Percentiles rank a stretch among this genome's conserved stretches.
Conservation (phyloP, 2,113 vertebrate genomes). For the Uropsilus gracilis region DNA sequence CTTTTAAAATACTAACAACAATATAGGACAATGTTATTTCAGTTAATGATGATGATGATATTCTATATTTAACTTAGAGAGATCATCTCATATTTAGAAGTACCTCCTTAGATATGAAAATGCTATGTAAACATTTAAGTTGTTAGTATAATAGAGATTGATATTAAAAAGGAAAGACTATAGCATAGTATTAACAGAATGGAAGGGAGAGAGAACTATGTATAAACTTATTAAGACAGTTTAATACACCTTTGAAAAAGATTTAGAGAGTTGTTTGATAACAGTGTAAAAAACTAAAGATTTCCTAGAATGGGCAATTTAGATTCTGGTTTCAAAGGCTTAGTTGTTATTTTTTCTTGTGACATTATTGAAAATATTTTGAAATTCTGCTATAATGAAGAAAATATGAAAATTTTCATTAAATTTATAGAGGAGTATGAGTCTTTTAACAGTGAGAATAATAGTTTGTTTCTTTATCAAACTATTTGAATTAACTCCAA, state of each 20-base stretch:
- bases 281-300: neutral
- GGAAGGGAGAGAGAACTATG: neutral
- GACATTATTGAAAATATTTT: neutral
- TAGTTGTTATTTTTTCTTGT: neutral
- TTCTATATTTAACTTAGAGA: neutral
- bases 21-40: no score
- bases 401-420: neutral
- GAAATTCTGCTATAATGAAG: neutral
- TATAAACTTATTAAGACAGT: neutral
- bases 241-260: neutral
- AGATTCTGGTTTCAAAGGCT: rapidly evolving
- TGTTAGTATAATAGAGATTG: neutral
- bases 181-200: neutral
- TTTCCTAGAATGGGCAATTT: neutral
- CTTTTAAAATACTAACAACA: no score
- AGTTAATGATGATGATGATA: neutral
- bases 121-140: neutral
- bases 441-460: neutral
- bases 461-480: neutral
- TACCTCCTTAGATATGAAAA: neutral
- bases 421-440: neutral
- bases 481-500: neutral
- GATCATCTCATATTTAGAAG: neutral
- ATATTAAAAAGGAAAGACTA: neutral
- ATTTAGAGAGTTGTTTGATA: neutral